Conservation (phyloP, 2,888 invertebrate species). For the Alviniconcha strummeri region DNA sequence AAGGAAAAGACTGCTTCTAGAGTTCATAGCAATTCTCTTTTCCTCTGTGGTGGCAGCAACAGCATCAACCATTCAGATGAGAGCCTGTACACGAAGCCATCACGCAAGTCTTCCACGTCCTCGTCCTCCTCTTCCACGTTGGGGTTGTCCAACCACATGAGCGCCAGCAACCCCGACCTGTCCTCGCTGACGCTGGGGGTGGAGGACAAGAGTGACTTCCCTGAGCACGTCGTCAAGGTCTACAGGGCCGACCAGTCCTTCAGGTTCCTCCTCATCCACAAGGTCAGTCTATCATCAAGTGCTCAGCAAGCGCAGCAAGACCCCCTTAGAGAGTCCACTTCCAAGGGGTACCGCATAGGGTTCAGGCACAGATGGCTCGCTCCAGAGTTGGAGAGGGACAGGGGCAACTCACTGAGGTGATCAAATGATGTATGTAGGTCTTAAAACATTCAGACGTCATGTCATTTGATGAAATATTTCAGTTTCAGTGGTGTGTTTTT, state of each 20-base stretch:
- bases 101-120: slow-evolving; percentile 55
- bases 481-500: too few relatives aligned
- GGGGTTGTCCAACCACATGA: slow-evolving; percentile 60
- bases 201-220: slow-evolving; percentile 73
- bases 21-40: too few relatives aligned
- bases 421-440: too few relatives aligned
- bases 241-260: slow-evolving; percentile 95
- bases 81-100: slow-evolving; percentile 57
- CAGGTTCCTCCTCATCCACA: slow-evolving; percentile 96
- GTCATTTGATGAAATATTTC: too few relatives aligned
- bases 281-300: slow-evolving; percentile 76
- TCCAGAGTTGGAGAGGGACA: too few relatives aligned
- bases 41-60: not conserved
- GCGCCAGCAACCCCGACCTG: slow-evolving; percentile 71
- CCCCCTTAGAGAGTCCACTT: too few relatives aligned
- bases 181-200: slow-evolving; percentile 50
- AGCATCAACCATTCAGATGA: slow-evolving; percentile 67
- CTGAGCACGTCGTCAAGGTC: slow-evolving; percentile 97
- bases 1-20: too few relatives aligned
- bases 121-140: slow-evolving; percentile 61
- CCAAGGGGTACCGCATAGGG: too few relatives aligned
- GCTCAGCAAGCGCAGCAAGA: too few relatives aligned
- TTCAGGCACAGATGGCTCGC: too few relatives aligned
- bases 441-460: too few relatives aligned
- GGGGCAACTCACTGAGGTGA: too few relatives aligned